A percentile compares a stretch with the other conserved stretches of the same genome.
Conservation (phyloP, 2,797 vertebrate species). For the Spinibarbus caldwelli region DNA sequence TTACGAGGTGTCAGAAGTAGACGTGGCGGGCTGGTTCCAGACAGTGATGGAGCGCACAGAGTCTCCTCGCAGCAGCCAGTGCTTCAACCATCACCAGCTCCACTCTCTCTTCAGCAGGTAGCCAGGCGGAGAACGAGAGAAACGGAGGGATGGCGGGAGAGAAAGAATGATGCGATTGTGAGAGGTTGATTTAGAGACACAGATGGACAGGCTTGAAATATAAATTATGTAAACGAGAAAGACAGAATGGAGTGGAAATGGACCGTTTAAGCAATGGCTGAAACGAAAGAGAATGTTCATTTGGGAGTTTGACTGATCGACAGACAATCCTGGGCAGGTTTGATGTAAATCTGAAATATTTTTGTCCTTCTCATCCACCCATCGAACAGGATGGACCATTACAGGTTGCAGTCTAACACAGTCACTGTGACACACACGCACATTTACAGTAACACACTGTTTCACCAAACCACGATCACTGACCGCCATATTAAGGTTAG, state of each 20-base stretch:
- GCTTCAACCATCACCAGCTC: slow-evolving; percentile 90
- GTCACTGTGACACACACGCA: slow-evolving; percentile 21
- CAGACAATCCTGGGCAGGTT: slow-evolving; percentile 55
- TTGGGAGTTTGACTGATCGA: slow-evolving; percentile 57
- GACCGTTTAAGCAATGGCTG: neutral
- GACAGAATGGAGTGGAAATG: slow-evolving; percentile 11
- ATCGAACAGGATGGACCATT: slow-evolving; percentile 49
- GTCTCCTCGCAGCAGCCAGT: slow-evolving; percentile 91
- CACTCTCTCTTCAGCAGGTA: slow-evolving; percentile 97
- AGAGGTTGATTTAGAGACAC: slow-evolving; percentile 23
- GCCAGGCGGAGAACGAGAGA: slow-evolving; percentile 57
- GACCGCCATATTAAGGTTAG: slow-evolving; percentile 39
- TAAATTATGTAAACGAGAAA: slow-evolving; percentile 1
- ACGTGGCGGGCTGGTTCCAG: slow-evolving; percentile 96
- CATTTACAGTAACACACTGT: slow-evolving; percentile 42
- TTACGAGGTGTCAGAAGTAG: slow-evolving; percentile 91
- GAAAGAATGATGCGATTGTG: neutral
- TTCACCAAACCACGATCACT: slow-evolving; percentile 51
- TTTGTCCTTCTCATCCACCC: slow-evolving; percentile 52
- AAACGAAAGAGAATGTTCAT: slow-evolving; percentile 37
- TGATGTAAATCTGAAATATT: slow-evolving; percentile 50
- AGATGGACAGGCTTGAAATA: slow-evolving; percentile 16
- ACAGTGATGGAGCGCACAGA: slow-evolving; percentile 95
- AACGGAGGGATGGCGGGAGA: slow-evolving; percentile 9
- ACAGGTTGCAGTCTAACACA: slow-evolving; percentile 43